These are phyloP conservation scores for Muscina levida DNA, from an alignment of 2,888 invertebrate genomes.

Conservation along the genomic window DNA sequence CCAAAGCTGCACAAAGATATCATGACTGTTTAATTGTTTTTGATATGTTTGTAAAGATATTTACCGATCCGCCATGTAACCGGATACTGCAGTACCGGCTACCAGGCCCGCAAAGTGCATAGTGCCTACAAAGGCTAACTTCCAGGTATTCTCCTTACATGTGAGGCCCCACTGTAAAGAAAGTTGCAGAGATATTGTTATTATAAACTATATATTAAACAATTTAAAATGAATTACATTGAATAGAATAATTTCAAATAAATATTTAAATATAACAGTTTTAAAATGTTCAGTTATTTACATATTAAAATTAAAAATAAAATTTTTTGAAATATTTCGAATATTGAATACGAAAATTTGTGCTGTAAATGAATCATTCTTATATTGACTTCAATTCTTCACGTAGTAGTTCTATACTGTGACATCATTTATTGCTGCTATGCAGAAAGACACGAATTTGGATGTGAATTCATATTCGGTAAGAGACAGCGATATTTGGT, in stretches of 20 bases:
- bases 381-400: too few relatives aligned
- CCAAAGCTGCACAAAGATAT: slow-evolving; percentile 80
- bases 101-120: slow-evolving; percentile 84
- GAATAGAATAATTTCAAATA: neutral
- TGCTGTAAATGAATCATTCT: too few relatives aligned
- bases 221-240: neutral
- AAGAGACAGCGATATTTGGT: too few relatives aligned
- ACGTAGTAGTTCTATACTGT: too few relatives aligned
- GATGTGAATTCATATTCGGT: too few relatives aligned
- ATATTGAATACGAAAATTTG: too few relatives aligned
- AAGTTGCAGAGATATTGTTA: neutral
- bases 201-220: neutral
- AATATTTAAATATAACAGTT: too few relatives aligned
- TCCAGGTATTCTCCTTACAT: slow-evolving; percentile 83
- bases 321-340: too few relatives aligned
- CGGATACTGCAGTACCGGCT: slow-evolving; percentile 82
- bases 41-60: neutral
- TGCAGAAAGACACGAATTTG: too few relatives aligned
- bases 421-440: too few relatives aligned
- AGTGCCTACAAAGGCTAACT: slow-evolving; percentile 83
- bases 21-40: neutral
- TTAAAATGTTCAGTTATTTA: too few relatives aligned
- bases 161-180: slow-evolving; percentile 82
- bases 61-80: slow-evolving; percentile 84
- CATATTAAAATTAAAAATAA: too few relatives aligned